Conservation (phyloP, 2,888 invertebrate species). For the Lasioglossum oenotherae region DNA sequence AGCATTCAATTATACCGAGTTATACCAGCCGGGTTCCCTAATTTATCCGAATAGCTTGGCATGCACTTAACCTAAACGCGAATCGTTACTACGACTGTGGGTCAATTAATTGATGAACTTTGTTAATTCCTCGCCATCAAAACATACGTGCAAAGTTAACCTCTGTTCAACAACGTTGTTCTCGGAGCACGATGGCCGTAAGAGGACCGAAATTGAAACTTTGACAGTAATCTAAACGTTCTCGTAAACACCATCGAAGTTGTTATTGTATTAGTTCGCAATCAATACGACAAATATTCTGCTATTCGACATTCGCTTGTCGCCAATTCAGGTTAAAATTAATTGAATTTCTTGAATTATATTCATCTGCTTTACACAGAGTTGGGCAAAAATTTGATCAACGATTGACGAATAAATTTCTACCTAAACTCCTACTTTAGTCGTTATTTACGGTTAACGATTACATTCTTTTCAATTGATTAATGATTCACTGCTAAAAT, state of each 20-base stretch:
- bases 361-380: neutral
- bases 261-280: neutral
- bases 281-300: neutral
- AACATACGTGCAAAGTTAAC: constrained; percentile 29
- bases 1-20: constrained; percentile 61
- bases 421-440: too few relatives aligned
- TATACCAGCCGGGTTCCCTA: constrained; percentile 53
- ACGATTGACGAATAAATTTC: too few relatives aligned
- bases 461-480: too few relatives aligned
- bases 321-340: neutral
- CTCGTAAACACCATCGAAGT: neutral
- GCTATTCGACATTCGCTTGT: neutral
- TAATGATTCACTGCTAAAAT: too few relatives aligned
- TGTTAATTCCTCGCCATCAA: constrained; percentile 45
- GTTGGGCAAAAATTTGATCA: too few relatives aligned
- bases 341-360: neutral
- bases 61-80: constrained; percentile 34
- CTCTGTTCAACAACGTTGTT: neutral
- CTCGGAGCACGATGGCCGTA: neutral
- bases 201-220: constrained; percentile 13
- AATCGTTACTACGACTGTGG: constrained; percentile 44
- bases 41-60: constrained; percentile 61
- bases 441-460: too few relatives aligned
- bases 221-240: neutral
- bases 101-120: constrained; percentile 65